Percentiles rank a stretch among this genome's conserved stretches.
Conservation (phyloP, 2,888 invertebrate species). For the Crematogaster levior region DNA sequence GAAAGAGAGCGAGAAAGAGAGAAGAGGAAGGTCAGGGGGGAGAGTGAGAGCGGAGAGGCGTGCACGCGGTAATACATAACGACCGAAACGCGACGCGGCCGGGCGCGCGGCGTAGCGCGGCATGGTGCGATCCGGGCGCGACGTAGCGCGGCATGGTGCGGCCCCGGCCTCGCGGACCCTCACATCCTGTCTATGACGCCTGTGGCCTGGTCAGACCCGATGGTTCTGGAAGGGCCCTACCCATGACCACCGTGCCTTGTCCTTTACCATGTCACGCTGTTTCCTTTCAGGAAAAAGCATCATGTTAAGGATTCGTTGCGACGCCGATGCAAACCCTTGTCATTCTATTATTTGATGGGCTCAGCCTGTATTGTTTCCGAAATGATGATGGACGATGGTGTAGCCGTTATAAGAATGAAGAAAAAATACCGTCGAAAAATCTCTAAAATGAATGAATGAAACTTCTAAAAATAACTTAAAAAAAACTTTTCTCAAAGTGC, state of each 20-base stretch:
- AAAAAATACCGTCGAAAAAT: too few relatives aligned
- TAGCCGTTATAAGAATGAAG: too few relatives aligned
- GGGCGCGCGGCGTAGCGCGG: slow-evolving; percentile 13
- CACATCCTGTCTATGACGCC: slow-evolving; percentile 85
- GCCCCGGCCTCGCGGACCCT: slow-evolving; percentile 83
- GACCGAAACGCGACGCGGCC: slow-evolving; percentile 37
- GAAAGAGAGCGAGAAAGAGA: slow-evolving; percentile 21
- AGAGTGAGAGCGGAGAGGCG: slow-evolving; percentile 25
- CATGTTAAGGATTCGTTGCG: background rate
- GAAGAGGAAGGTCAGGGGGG: slow-evolving; percentile 41
- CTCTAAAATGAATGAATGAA: too few relatives aligned
- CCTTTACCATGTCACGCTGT: background rate
- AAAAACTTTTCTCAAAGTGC: too few relatives aligned
- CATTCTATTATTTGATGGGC: background rate
- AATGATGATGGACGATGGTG: too few relatives aligned
- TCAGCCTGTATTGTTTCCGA: too few relatives aligned
- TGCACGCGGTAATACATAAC: slow-evolving; percentile 51
- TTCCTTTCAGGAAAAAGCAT: slow-evolving; percentile 3
- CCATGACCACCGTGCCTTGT: slow-evolving; percentile 61
- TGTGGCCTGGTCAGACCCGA: slow-evolving; percentile 77
- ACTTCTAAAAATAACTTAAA: too few relatives aligned
- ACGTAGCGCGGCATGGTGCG: slow-evolving; percentile 62
- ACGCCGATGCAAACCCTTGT: background rate
- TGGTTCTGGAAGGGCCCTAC: slow-evolving; percentile 75
- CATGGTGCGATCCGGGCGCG: slow-evolving; percentile 73